Base-by-base conservation (phyloP, 2,113 vertebrate species). In the Himantopus leucocephalus region DNA sequence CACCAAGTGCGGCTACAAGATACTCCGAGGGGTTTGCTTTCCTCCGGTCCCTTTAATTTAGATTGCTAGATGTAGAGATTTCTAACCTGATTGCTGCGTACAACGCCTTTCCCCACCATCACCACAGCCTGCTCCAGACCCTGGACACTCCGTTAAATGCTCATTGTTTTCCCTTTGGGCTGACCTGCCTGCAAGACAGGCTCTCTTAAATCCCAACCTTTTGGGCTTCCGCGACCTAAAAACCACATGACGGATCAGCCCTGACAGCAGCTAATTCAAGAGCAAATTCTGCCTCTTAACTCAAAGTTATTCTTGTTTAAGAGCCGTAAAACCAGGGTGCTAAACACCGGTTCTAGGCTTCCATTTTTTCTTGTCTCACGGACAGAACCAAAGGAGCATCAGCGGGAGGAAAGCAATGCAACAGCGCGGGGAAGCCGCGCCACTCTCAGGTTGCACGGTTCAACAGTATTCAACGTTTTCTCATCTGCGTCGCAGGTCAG, bases 51-150 rank as follows among this genome's bases (percentile, higher is more conserved):
- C 15, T 9, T 68, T 50, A 18, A 70, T 70, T 76, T 53, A 29
- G 26, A 67, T 5, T 5, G 1, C 5, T 9, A 43, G 50, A 37
- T 11, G 34, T 43, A 52, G 70, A 60, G 66, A 45, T 78, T 81
- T 50, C 35, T 0, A 59, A n/a, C 23, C 45, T 0, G 1, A 34
- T 6, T 21, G 39, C 43, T 21, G 24, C 1, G 5, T 7, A 9
- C 34, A 17, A 13, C 2, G 1, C n/a, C 37, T 26, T 26, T 34
- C 48, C 30, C 48, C 60, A 20, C 18, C 26, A 18, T 16, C 26
- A 7, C 22, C 41, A 6, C n/a, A 9, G 4, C 3, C 55, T 30
- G 68, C 84, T 37, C 85, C 91, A 73, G 68, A 62, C 52, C 18
- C 63, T 37, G 55, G 1, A 20, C 1, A 5, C 43, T 9, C 12